Evolutionary conservation across 2,797 vertebrate genomes (phyloP), one percentile per base, ranked within the genome.

Genomic region (Tokudaia tokunoshimensis): DNA sequence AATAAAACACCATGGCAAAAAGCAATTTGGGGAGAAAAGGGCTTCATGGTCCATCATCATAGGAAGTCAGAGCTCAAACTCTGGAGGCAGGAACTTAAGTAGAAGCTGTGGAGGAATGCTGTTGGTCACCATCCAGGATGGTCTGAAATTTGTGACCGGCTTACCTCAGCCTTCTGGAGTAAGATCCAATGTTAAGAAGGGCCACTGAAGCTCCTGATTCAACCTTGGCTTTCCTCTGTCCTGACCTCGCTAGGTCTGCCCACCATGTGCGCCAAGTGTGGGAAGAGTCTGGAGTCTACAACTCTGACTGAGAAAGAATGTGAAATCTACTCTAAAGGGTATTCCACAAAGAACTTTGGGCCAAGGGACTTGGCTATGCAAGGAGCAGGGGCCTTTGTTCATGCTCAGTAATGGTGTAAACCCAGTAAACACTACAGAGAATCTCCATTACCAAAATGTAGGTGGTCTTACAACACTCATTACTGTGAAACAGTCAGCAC

Each of bases 261-360:
- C 20, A 7, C 20, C 20, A 6, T 14, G 13, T 59, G 57, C 97
- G 99, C 99, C 81, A 99, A 99, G 92, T 99, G 99, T 98, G 99
- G 99, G 24, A 99, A 99, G 98, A 99, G 99, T 97, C 98, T 99
- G 96, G 99, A 99, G 98, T 99, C 99, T 12, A 99, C 99, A 92
- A 99, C 99, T 76, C 98, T 99, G 98, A 99, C 99, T 0, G 99
- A 99, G 98, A 99, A 99, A 97, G 99, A 99, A 0, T 99, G 99
- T 63, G 99, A 99, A 98, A 99, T 99, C 98, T 99, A 99, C 98
- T 99, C 99, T 98, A 99, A 99, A 99, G 99, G 99, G 12, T 52
- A 12, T 12, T 52, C 52, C 1, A 10, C 12, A 52, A 52, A 52
- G 52, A 52, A 52, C 52, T 52, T 52, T 52, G 52, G 52, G 52